These are phyloP conservation scores for Hipparchia sbordonii DNA, from an alignment of 2,888 invertebrate species.

Conservation along the genomic window DNA sequence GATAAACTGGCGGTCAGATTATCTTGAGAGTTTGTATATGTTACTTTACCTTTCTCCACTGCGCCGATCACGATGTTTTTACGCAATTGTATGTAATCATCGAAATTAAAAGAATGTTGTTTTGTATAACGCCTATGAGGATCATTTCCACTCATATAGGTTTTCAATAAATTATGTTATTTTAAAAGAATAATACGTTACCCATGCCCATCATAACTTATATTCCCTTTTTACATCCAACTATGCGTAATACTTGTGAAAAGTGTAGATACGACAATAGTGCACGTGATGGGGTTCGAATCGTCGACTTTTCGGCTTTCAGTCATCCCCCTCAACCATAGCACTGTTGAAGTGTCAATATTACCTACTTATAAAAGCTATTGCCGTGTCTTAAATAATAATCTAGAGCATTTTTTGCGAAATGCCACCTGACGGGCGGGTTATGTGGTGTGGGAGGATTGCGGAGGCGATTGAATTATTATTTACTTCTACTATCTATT, in stretches of 20 bases:
- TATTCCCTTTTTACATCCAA: too few species aligned
- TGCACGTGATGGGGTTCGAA: too few species aligned
- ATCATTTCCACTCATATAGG: too few species aligned
- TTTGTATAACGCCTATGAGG: not conserved
- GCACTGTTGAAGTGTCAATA: too few species aligned
- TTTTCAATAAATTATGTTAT: too few species aligned
- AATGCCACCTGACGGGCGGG: constrained; percentile 7
- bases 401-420: constrained; percentile 21
- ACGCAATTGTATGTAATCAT: constrained; percentile 36
- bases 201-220: too few species aligned
- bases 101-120: constrained; percentile 23
- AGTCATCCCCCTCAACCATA: too few species aligned
- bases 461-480: not conserved
- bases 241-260: too few species aligned
- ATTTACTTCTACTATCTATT: too few species aligned
- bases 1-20: constrained; percentile 10
- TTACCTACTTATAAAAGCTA: not conserved
- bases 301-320: too few species aligned
- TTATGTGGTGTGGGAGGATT: not conserved
- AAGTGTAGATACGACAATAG: too few species aligned
- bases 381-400: constrained; percentile 7
- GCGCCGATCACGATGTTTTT: constrained; percentile 42
- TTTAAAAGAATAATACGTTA: too few species aligned
- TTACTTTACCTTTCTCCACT: constrained; percentile 28
- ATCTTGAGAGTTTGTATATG: constrained; percentile 30